Evolutionary conservation across 1,140 invertebrate genomes (phyloP), one percentile per base, ranked within the genome.

Genomic region (Zaprionus vittiger): DNA sequence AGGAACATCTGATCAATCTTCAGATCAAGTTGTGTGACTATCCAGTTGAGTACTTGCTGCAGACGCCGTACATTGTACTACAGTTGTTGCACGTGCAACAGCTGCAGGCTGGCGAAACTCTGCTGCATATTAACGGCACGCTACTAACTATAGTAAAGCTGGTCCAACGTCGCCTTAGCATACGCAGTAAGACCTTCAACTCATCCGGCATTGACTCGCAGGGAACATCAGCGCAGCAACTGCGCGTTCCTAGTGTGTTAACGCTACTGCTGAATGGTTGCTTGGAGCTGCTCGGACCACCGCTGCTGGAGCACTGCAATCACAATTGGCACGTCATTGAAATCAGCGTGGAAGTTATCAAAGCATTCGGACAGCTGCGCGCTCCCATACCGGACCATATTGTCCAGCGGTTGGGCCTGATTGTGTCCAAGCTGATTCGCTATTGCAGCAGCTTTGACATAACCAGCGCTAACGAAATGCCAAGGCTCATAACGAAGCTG

Each of bases 41-140:
- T 66, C 92, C 92, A 2, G 71, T 73, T 0, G 92, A 93, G 52
- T 91, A 83, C 52, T 61, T 93, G 28, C 73, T 92, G 2, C 92
- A 93, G 60, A 20, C 79, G 0, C 92, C 92, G 11, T 64, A 80
- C 26, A 65, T 89, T n/a, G 90, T 86, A 12, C 69, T 87, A 0
- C 55, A 77, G 4, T 28, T 92, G 17, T 28, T 92, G n/a, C 47
- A 89, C 17, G 52, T 91, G 5, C 90, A 85, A 37, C 55, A 71
- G 2, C 14, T 12, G 15, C 11, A 37, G 2, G 11, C 34, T 0
- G 57, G 64, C 5, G 38, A 52, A 15, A 56, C 24, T 1, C 15
- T 81, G 14, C 17, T 60, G 14, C 67, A 85, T 1, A 71, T 73
- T 0, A 83, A 86, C 37, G 52, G 59, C 1, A n/a, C 65, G 12